Percentiles rank a stretch among this genome's conserved stretches.
phyloP scores from a whole-genome alignment of 2,113 vertebrate species.

The Microtus oregoni region DNA sequence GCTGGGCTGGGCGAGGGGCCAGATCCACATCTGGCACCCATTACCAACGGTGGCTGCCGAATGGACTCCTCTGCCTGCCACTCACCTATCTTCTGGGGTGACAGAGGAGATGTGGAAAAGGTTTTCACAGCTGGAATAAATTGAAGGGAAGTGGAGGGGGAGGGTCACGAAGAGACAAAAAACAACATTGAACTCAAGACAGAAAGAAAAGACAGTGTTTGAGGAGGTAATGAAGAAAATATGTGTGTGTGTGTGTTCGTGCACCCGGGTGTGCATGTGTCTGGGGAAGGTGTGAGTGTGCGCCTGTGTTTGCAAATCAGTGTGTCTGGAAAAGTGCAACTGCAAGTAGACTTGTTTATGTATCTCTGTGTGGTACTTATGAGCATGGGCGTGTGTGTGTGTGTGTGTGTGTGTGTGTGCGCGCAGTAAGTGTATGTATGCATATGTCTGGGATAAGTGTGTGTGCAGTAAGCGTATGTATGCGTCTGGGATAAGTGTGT shows the following conservation, averaged over 20 bases:
- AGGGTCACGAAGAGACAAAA: slow-evolving; percentile 89
- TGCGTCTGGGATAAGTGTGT: background rate
- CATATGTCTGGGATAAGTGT: background rate
- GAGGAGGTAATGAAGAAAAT: slow-evolving; percentile 89
- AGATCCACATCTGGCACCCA: slow-evolving; percentile 88
- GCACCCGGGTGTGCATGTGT: slow-evolving; percentile 52
- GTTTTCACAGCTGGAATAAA: slow-evolving; percentile 95
- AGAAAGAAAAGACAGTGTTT: slow-evolving; percentile 86
- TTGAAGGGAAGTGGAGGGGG: slow-evolving; percentile 88
- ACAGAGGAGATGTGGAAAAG: slow-evolving; percentile 89
- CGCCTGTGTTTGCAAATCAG: slow-evolving; percentile 53
- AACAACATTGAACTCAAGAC: slow-evolving; percentile 88
- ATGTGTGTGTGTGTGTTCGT: slow-evolving; percentile 81
- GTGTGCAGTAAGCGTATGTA: background rate
- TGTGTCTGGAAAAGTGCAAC: background rate
- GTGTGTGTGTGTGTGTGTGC: background rate
- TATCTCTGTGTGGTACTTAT: background rate
- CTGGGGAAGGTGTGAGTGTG: slow-evolving; percentile 75
- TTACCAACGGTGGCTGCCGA: slow-evolving; percentile 87
- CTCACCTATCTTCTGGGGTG: slow-evolving; percentile 89
- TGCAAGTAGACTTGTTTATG: background rate
- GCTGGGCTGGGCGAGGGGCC: slow-evolving; percentile 79
- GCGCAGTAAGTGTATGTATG: background rate
- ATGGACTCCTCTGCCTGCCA: slow-evolving; percentile 87
- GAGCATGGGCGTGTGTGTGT: background rate